phyloP scores from a whole-genome alignment of 2,888 invertebrate species.

The Stegana nigrithorax region DNA sequence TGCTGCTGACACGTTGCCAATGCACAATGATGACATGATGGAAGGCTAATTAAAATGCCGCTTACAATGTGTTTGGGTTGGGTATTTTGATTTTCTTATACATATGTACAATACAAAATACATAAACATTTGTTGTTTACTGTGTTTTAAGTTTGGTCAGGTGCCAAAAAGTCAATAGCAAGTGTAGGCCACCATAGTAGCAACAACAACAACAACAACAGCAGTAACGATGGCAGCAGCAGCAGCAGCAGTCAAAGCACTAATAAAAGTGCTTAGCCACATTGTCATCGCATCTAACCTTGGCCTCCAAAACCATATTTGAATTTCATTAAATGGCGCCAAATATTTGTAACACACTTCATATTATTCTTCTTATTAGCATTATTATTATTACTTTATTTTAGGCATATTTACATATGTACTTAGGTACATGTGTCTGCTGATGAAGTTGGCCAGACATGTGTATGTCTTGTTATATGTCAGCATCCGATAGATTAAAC shows the following conservation, averaged over 20 bases:
- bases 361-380: background rate
- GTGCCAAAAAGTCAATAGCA: slow-evolving; percentile 48
- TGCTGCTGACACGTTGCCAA: background rate
- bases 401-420: background rate
- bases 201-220: background rate
- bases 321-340: slow-evolving; percentile 16
- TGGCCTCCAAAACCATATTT: slow-evolving; percentile 50
- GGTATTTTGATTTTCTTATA: background rate
- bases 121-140: background rate
- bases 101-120: too few species aligned
- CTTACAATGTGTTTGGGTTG: background rate
- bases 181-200: slow-evolving; percentile 17
- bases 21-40: too few species aligned
- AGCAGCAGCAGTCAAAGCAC: background rate
- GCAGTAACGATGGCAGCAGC: too few species aligned
- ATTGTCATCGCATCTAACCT: slow-evolving; percentile 32
- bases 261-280: background rate
- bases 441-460: background rate
- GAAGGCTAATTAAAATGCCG: slow-evolving; percentile 36
- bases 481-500: slow-evolving; percentile 30
- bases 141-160: slow-evolving; percentile 44
- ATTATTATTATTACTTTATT: background rate
- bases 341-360: too few species aligned
- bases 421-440: background rate
- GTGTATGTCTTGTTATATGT: slow-evolving; percentile 12